Conservation (phyloP, 2,113 vertebrate species). For the Nycticebus coucang region DNA sequence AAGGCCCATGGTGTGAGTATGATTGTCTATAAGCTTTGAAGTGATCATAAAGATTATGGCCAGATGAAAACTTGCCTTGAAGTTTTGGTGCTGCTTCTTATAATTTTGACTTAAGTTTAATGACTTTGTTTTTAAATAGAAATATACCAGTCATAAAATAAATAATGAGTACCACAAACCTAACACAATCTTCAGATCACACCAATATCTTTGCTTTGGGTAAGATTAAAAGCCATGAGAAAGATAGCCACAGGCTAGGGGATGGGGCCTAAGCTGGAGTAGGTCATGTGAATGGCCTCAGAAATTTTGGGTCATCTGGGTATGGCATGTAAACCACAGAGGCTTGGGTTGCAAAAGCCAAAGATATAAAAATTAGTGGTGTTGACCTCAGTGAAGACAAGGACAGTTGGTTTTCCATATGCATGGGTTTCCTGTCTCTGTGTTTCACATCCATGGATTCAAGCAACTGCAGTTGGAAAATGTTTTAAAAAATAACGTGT, state of each 20-base stretch:
- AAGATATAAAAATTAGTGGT: neutral
- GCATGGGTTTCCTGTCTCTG: neutral
- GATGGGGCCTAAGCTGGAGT: neutral
- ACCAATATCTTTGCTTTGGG: neutral
- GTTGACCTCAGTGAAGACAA: neutral
- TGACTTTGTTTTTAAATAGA: neutral
- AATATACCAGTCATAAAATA: neutral
- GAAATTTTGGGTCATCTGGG: neutral
- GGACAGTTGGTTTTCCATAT: too few relatives aligned
- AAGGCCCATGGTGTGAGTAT: neutral
- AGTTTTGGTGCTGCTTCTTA: neutral
- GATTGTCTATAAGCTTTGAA: too few relatives aligned
- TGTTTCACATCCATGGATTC: neutral
- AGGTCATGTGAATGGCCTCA: neutral
- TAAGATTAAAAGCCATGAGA: neutral
- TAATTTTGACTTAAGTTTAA: neutral
- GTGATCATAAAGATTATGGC: neutral
- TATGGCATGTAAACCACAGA: neutral
- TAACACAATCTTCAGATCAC: neutral
- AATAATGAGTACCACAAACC: neutral
- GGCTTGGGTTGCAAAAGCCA: neutral
- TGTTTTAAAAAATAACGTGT: neutral
- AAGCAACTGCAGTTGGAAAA: neutral
- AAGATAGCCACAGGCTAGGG: neutral
- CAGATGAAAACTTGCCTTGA: neutral